Percentiles rank a stretch among this genome's conserved stretches.
Evolutionary conservation across 2,113 vertebrate species (phyloP).

Genomic region (Prionailurus viverrinus): DNA sequence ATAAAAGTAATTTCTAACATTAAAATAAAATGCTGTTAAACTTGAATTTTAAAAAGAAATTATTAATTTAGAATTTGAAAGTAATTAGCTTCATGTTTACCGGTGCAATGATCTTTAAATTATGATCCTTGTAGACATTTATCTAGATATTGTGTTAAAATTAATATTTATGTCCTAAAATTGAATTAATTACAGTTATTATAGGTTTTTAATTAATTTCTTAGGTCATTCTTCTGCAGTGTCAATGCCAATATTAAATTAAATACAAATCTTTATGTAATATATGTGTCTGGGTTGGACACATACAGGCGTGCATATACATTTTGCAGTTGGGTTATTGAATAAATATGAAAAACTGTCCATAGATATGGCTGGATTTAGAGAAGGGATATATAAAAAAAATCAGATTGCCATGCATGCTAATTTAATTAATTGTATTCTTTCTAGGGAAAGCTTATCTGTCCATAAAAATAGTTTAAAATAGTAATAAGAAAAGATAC

Average conservation of each 20-base stretch:
- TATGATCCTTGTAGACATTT: neutral
- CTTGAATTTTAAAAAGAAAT: neutral
- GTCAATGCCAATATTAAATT: neutral
- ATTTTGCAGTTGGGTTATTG: neutral
- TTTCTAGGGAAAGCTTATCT: neutral
- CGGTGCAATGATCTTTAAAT: conserved; percentile 27
- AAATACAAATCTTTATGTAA: neutral
- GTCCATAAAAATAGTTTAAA: neutral
- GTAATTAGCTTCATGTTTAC: conserved; percentile 30
- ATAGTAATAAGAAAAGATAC: neutral
- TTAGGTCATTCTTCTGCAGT: neutral
- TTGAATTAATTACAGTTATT: neutral
- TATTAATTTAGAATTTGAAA: conserved; percentile 43
- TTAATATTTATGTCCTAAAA: neutral
- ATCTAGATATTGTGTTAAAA: neutral
- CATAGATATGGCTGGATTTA: neutral
- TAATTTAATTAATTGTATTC: neutral
- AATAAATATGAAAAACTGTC: neutral
- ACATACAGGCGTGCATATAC: neutral
- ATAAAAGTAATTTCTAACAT: neutral
- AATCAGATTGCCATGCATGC: neutral
- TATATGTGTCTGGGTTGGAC: neutral
- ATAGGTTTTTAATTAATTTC: conserved; percentile 7
- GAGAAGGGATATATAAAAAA: neutral
- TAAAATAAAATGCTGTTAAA: conserved; percentile 26